Evolutionary conservation across 2,113 vertebrate species (phyloP), one percentile per base, ranked within the genome.

Genomic region (Amazona guildingii): DNA sequence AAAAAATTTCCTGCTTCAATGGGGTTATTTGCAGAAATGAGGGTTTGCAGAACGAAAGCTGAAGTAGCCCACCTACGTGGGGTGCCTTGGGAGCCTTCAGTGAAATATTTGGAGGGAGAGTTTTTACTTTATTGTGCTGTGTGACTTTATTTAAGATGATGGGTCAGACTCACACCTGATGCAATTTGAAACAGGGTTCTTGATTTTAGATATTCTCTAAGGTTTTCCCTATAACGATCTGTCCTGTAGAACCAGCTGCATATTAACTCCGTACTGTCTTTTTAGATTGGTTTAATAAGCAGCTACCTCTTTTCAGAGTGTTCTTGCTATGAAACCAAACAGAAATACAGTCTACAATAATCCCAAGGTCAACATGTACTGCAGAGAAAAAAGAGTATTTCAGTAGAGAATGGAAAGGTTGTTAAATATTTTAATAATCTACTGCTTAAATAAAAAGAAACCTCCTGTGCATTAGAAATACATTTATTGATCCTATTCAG

Each of bases 401-500:
- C 88, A 90, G 39, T 28, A 92, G 85, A 80, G 86, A 95, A 83
- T 14, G 24, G 29, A 94, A 92, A 76, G 28, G 49, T 46, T 90
- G 43, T 25, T 95, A 95, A 95, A 97, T 97, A 96, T 96, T 96
- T 96, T 91, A 97, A 95, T 76, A 90, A 87, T 93, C 74, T 85
- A 25, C 74, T 89, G 24, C 73, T 88, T 95, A 92, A 93, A 96
- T 86, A 48, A 88, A 93, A 92, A 86, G 48, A 90, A 84, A 68
- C 54, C 64, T 76, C 46, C 27, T 43, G 55, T 78, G 63, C 44
- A 77, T 88, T 93, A 96, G 88, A 96, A 92, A 92, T 94, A 78
- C 31, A 83, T 91, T 86, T 92, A 96, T 82, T 82, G 88, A 69
- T 95, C 77, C 57, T 44, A n/a, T 54, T 79, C 80, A 91, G 11